phyloP scores from a whole-genome alignment of 2,113 vertebrate genomes.

The Acrocephalus kingi region DNA sequence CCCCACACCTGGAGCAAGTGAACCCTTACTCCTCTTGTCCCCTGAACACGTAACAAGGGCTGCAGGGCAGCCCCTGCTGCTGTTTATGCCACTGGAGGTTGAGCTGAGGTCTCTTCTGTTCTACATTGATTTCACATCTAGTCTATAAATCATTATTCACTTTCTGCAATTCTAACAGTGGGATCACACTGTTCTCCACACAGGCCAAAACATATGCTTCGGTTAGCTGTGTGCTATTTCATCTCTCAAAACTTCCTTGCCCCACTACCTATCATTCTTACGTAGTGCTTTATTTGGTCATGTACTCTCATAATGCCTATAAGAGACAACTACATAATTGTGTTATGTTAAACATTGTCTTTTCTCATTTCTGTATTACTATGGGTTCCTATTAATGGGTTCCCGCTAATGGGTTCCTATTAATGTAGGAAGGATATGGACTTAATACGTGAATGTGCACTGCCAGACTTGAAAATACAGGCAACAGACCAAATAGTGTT shows the following conservation, averaged over 20 bases:
- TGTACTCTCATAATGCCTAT: background rate
- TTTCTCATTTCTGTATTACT: background rate
- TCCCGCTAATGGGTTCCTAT: background rate
- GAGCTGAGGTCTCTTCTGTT: background rate
- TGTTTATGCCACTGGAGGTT: background rate
- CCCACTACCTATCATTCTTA: background rate
- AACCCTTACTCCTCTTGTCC: too few relatives aligned
- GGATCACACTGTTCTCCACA: background rate
- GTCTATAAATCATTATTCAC: background rate
- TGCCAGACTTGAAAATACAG: background rate
- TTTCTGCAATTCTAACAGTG: background rate
- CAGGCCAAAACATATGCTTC: background rate
- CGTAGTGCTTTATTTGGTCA: background rate
- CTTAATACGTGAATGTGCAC: background rate
- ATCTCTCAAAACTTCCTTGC: background rate
- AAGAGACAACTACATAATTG: background rate
- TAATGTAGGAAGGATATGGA: background rate
- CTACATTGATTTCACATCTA: background rate
- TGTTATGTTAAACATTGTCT: background rate
- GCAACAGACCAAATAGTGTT: background rate
- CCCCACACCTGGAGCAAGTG: background rate
- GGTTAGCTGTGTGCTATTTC: background rate
- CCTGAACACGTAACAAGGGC: accelerated
- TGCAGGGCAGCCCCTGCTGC: background rate
- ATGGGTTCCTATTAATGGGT: too few relatives aligned